Percentiles rank a stretch among this genome's conserved stretches.
These are phyloP conservation scores for Syrphus vitripennis DNA, from an alignment of 2,888 invertebrate genomes.

Conservation along the genomic window DNA sequence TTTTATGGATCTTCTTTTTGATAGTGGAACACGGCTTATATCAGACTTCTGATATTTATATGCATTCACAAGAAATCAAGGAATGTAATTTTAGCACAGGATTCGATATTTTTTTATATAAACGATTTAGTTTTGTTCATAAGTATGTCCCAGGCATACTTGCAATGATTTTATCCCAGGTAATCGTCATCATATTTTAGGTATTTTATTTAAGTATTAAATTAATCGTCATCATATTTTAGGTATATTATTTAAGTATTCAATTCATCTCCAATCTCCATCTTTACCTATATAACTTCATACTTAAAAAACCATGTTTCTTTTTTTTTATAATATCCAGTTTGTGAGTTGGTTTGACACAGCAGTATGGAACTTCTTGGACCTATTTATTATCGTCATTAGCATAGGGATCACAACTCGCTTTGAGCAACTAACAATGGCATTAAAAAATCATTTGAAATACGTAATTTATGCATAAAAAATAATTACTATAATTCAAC, in stretches of 20 bases:
- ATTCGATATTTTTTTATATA: neutral
- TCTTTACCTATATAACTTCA: too few relatives aligned
- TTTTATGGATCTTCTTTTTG: neutral
- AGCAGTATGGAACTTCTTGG: constrained; percentile 62
- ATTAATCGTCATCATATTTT: too few relatives aligned
- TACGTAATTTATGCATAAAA: constrained; percentile 3
- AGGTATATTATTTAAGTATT: too few relatives aligned
- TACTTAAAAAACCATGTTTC: neutral
- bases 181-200: too few relatives aligned
- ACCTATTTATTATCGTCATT: constrained; percentile 59
- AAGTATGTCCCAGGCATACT: constrained; percentile 18
- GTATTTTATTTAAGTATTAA: too few relatives aligned
- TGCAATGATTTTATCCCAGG: constrained; percentile 31
- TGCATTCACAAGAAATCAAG: neutral
- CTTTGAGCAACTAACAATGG: constrained; percentile 41
- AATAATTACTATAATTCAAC: neutral
- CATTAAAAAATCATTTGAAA: constrained; percentile 26
- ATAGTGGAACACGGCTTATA: constrained; percentile 50
- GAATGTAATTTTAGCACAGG: constrained; percentile 39
- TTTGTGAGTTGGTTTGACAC: constrained; percentile 49
- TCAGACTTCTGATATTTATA: constrained; percentile 25
- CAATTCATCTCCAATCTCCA: too few relatives aligned
- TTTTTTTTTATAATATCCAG: neutral
- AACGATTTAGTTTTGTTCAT: constrained; percentile 20
- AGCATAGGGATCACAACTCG: constrained; percentile 54